These are phyloP conservation scores for Acronicta psi DNA, from an alignment of 2,888 invertebrate genomes.

Conservation along the genomic window DNA sequence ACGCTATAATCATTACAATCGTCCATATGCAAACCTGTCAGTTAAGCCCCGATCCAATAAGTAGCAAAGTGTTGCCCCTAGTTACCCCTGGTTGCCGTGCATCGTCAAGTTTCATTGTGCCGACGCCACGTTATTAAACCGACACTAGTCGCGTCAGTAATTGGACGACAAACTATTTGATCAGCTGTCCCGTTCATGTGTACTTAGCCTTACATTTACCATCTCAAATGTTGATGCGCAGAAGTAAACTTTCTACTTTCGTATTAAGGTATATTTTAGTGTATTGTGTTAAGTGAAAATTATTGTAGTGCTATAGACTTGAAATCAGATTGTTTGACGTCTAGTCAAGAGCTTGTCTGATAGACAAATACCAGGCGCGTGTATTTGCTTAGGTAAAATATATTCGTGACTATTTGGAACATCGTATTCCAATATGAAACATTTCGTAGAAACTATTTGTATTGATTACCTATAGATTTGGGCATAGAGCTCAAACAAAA, in stretches of 20 bases:
- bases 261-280: constrained; percentile 1
- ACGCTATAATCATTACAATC: constrained; percentile 43
- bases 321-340: constrained; percentile 43
- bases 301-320: constrained; percentile 27
- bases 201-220: constrained; percentile 48
- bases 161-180: constrained; percentile 70
- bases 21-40: constrained; percentile 34
- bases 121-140: constrained; percentile 56
- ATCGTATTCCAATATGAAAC: constrained; percentile 5
- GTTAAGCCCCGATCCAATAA: constrained; percentile 23
- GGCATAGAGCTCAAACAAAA: no score
- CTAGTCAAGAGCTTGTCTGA: constrained; percentile 29
- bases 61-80: constrained; percentile 26
- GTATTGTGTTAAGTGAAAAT: constrained; percentile 20
- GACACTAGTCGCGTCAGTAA: constrained; percentile 60
- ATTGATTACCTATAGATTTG: no score
- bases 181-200: constrained; percentile 53
- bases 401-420: neutral
- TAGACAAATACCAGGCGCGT: constrained; percentile 27
- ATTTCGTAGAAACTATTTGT: neutral
- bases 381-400: constrained; percentile 12
- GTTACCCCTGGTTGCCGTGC: constrained; percentile 16
- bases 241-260: neutral
- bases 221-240: neutral
- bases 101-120: constrained; percentile 50